Percentiles rank a stretch among this genome's conserved stretches.
These are phyloP conservation scores for Elmis aenea DNA, from an alignment of 2,888 invertebrate species.

Conservation along the genomic window DNA sequence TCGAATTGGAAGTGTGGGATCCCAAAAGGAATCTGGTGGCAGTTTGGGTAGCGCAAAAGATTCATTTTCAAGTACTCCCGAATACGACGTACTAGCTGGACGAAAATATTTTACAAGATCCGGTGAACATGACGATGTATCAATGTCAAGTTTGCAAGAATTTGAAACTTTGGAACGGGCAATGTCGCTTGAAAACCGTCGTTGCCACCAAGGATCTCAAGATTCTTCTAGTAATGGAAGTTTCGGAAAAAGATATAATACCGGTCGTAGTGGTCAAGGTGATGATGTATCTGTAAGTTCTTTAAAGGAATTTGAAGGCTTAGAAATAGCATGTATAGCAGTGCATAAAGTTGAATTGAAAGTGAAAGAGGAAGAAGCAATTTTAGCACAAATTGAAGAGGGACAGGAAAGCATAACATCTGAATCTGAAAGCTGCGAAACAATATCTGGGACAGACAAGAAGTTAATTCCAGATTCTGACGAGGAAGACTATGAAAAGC, in stretches of 20 bases:
- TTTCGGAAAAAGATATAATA: conserved; percentile 65
- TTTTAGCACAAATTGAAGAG: conserved; percentile 56
- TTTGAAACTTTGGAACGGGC: conserved; percentile 89
- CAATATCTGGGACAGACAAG: conserved; percentile 59
- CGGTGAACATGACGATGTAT: conserved; percentile 88
- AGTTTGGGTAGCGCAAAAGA: conserved; percentile 75
- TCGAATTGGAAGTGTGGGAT: conserved; percentile 70
- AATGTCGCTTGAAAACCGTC: conserved; percentile 72
- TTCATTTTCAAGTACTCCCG: conserved; percentile 87
- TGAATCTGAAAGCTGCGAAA: conserved; percentile 56
- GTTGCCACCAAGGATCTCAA: conserved; percentile 72
- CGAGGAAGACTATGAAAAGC: conserved; percentile 58
- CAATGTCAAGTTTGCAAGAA: conserved; percentile 88
- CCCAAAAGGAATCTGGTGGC: conserved; percentile 74
- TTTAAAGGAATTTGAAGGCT: conserved; percentile 86
- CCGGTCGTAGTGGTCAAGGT: conserved; percentile 69
- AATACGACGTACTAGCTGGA: conserved; percentile 81
- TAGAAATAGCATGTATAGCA: conserved; percentile 83
- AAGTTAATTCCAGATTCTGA: conserved; percentile 53
- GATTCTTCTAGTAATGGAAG: conserved; percentile 81
- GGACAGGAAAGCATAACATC: conserved; percentile 51
- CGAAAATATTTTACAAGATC: conserved; percentile 74
- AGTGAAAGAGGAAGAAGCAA: conserved; percentile 80
- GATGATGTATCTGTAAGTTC: conserved; percentile 85
- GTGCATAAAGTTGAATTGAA: conserved; percentile 77